Percentiles rank a stretch among this genome's conserved stretches.
phyloP scores from a whole-genome alignment of 1,140 invertebrate genomes.

The Heliconius hermathena region DNA sequence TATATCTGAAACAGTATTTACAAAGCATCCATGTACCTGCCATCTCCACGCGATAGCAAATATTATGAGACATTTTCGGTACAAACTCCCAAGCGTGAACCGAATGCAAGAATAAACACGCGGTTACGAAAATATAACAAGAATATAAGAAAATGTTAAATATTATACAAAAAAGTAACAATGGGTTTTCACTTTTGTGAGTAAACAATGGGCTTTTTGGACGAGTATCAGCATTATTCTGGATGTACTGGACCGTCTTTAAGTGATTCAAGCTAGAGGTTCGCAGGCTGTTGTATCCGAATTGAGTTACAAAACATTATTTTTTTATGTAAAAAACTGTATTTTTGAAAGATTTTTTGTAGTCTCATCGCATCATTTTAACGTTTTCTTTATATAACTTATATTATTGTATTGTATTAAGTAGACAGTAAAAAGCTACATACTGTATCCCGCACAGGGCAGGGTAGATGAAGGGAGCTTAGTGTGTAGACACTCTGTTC shows the following conservation, averaged over 20 bases:
- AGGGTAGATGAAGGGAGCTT: too few species aligned
- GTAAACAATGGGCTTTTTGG: background rate
- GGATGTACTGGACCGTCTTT: background rate
- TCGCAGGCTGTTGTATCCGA: background rate
- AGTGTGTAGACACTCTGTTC: too few species aligned
- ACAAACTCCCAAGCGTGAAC: background rate
- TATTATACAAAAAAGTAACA: slow-evolving; percentile 6
- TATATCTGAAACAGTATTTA: background rate
- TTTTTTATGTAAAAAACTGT: background rate
- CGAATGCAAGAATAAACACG: slow-evolving; percentile 8
- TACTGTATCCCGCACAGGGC: too few species aligned
- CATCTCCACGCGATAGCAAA: background rate
- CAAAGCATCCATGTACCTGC: background rate
- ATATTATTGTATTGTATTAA: background rate
- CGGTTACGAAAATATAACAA: background rate
- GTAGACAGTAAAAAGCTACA: background rate
- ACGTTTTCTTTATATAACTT: background rate
- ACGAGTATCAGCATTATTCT: background rate
- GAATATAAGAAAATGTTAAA: slow-evolving; percentile 3
- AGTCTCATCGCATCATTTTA: background rate
- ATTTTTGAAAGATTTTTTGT: background rate
- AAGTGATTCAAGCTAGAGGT: background rate
- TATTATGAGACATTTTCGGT: slow-evolving; percentile 1
- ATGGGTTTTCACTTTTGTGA: background rate
- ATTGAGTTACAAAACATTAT: background rate